These are phyloP conservation scores for Morone saxatilis DNA, from an alignment of 2,113 vertebrate genomes.

Conservation along the genomic window DNA sequence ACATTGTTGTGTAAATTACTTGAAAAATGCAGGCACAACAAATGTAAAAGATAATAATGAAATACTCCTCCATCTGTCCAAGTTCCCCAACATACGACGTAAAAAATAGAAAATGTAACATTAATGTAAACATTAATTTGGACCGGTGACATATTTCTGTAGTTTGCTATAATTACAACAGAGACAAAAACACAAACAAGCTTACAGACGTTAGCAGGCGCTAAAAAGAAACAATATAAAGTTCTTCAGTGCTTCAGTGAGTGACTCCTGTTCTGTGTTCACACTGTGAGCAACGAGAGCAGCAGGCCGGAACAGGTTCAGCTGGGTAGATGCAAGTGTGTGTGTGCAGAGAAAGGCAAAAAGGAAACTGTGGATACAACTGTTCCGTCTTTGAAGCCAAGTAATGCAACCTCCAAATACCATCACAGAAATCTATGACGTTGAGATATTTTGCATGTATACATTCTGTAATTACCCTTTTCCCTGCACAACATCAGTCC, in stretches of 20 bases:
- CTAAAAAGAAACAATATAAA: slow-evolving; percentile 24
- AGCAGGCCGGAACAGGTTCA: not conserved
- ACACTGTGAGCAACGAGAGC: slow-evolving; percentile 31
- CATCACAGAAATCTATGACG: too few species aligned
- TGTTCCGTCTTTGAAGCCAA: not conserved
- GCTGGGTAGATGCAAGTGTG: not conserved
- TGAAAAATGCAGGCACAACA: slow-evolving; percentile 36
- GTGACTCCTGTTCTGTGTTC: slow-evolving; percentile 13
- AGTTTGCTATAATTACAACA: slow-evolving; percentile 51
- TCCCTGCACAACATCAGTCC: too few species aligned
- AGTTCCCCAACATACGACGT: slow-evolving; percentile 20
- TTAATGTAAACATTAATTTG: slow-evolving; percentile 55
- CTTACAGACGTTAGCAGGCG: slow-evolving; percentile 26
- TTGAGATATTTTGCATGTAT: too few species aligned
- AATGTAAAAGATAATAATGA: slow-evolving; percentile 37
- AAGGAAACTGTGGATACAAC: not conserved
- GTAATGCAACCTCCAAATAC: too few species aligned
- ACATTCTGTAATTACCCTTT: too few species aligned
- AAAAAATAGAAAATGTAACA: slow-evolving; percentile 50
- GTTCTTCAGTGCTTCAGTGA: slow-evolving; percentile 10
- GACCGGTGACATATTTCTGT: slow-evolving; percentile 43
- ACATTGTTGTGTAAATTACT: slow-evolving; percentile 13
- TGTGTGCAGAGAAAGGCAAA: not conserved
- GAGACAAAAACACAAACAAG: slow-evolving; percentile 30
- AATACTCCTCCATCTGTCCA: slow-evolving; percentile 22